phyloP scores from a whole-genome alignment of 2,797 vertebrate genomes.

The Holocentrus rufus region DNA sequence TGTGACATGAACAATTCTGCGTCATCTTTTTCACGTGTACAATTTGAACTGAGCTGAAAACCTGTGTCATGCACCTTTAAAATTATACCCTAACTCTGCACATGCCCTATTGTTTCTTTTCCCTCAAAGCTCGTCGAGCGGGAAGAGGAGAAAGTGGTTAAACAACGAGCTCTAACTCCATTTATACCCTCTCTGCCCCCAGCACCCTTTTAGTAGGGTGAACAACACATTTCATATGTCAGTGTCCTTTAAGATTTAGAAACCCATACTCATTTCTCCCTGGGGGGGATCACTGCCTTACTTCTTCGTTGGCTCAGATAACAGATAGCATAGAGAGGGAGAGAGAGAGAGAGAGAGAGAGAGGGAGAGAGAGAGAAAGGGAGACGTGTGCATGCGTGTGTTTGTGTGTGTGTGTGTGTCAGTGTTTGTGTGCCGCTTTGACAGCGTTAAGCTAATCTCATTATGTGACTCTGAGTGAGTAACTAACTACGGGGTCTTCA shows the following conservation, averaged over 20 bases:
- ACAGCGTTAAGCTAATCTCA: conserved; percentile 40
- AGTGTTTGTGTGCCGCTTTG: conserved; percentile 13
- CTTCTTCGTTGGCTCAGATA: conserved; percentile 15
- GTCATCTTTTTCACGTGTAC: neutral
- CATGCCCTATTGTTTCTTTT: neutral
- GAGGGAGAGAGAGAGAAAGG: neutral
- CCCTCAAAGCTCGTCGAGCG: neutral
- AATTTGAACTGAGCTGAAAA: neutral
- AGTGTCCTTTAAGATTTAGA: conserved; percentile 32
- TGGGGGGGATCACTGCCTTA: neutral
- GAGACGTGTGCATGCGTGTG: neutral
- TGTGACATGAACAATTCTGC: neutral
- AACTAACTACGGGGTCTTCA: conserved; percentile 14
- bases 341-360: conserved; percentile 17
- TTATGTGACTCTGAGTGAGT: conserved; percentile 28
- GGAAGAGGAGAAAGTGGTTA: conserved; percentile 1
- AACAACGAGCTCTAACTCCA: conserved; percentile 11
- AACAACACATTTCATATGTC: conserved; percentile 27
- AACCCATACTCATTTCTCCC: conserved; percentile 23
- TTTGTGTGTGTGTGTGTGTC: conserved; percentile 14
- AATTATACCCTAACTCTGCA: neutral
- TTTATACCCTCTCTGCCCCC: conserved; percentile 17
- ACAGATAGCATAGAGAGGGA: conserved; percentile 20
- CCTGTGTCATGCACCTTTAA: neutral
- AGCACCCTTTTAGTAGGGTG: conserved; percentile 11